Evolutionary conservation across 2,113 vertebrate species (phyloP).

Genomic region (Megaceryle torquata): DNA sequence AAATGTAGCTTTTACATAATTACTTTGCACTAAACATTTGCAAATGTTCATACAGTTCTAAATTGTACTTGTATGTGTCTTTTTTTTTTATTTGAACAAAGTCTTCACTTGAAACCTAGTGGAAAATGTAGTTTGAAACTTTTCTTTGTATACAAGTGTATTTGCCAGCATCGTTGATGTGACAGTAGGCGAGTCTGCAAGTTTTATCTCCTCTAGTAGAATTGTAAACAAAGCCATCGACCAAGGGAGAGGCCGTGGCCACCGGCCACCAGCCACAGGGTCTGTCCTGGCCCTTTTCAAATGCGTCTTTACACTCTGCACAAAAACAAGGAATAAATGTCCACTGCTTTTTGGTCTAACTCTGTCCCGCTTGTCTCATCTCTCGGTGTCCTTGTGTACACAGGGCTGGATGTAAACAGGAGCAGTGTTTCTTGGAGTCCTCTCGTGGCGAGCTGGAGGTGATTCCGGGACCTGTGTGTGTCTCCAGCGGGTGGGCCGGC

Average conservation of each 20-base stretch:
- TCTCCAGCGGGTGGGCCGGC: not conserved
- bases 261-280: conserved; percentile 42
- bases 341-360: conserved; percentile 77
- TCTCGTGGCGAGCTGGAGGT: not conserved
- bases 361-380: conserved; percentile 70
- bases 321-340: conserved; percentile 81
- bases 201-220: conserved; percentile 60
- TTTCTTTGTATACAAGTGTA: conserved; percentile 72
- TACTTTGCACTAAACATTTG: conserved; percentile 76
- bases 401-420: not conserved
- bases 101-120: conserved; percentile 73
- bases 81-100: conserved; percentile 52
- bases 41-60: conserved; percentile 72
- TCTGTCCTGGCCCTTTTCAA: conserved; percentile 45
- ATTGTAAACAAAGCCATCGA: conserved; percentile 72
- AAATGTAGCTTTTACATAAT: conserved; percentile 72
- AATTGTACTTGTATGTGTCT: conserved; percentile 75
- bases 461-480: accelerated
- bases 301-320: conserved; percentile 76
- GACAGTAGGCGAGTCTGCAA: conserved; percentile 71
- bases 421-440: not conserved
- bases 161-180: conserved; percentile 71
- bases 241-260: conserved; percentile 45
- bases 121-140: conserved; percentile 74
- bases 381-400: conserved; percentile 40